phyloP scores from a whole-genome alignment of 2,797 vertebrate species.

The Takifugu rubripes region DNA sequence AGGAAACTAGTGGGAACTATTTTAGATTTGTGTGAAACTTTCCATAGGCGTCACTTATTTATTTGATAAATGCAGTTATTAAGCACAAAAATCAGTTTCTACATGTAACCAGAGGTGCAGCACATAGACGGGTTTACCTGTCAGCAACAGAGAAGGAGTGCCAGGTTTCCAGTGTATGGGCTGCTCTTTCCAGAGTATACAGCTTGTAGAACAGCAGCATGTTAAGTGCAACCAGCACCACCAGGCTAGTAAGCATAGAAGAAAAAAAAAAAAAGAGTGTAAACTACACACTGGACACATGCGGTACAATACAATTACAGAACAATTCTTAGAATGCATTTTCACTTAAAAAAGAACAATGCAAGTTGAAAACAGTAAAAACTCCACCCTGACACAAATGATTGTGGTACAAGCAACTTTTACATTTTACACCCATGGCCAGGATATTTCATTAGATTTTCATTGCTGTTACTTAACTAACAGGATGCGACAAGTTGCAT shows the following conservation, averaged over 20 bases:
- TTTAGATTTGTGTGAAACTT: too few relatives aligned
- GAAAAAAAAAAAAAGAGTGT: neutral
- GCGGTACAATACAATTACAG: too few relatives aligned
- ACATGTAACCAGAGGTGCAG: too few relatives aligned
- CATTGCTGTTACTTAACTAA: neutral
- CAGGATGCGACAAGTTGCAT: neutral
- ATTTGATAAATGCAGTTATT: too few relatives aligned
- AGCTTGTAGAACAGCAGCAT: slow-evolving; percentile 91
- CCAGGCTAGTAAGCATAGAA: slow-evolving; percentile 70
- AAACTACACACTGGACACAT: neutral
- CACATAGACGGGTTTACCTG: slow-evolving; percentile 65
- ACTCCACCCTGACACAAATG: slow-evolving; percentile 16
- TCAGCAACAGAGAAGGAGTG: slow-evolving; percentile 84
- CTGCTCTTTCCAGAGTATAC: slow-evolving; percentile 86
- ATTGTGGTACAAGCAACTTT: neutral
- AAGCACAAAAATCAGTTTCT: neutral
- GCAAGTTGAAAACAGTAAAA: slow-evolving; percentile 20
- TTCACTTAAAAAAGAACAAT: slow-evolving; percentile 9
- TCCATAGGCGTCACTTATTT: too few relatives aligned
- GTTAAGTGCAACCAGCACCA: slow-evolving; percentile 86
- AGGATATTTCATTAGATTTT: neutral
- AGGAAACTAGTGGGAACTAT: too few relatives aligned
- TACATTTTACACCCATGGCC: neutral
- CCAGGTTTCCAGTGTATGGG: slow-evolving; percentile 89
- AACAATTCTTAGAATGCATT: neutral